Evolutionary conservation across 2,888 invertebrate species (phyloP).

Genomic region (Barypeithes pellucidus): DNA sequence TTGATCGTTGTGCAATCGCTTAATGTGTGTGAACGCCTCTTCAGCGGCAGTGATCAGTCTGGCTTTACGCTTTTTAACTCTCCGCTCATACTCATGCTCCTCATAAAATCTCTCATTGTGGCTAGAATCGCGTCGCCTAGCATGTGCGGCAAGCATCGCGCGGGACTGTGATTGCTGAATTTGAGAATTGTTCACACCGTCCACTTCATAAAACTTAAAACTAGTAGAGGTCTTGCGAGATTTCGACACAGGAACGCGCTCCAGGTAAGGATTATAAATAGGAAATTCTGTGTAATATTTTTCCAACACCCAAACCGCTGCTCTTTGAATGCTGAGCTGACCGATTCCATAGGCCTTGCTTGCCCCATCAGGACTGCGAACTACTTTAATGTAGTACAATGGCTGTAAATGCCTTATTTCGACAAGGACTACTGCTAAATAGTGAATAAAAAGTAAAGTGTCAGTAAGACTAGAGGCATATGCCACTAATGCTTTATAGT

Average conservation of each 20-base stretch:
- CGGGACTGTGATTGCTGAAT: constrained; percentile 81
- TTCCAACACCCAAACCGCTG: constrained; percentile 95
- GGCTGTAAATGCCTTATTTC: constrained; percentile 95
- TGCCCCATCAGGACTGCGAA: constrained; percentile 96
- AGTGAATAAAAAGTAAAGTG: constrained; percentile 95
- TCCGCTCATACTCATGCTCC: constrained; percentile 95
- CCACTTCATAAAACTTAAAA: constrained; percentile 98
- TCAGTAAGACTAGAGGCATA: constrained; percentile 96
- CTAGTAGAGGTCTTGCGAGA: constrained; percentile 85
- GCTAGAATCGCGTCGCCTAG: constrained; percentile 89
- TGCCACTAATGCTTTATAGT: constrained; percentile 91
- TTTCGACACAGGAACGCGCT: constrained; percentile 90
- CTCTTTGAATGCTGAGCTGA: constrained; percentile 93
- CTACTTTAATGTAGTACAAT: constrained; percentile 90
- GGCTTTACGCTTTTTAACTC: constrained; percentile 92
- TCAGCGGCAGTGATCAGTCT: constrained; percentile 94
- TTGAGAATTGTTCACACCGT: constrained; percentile 79
- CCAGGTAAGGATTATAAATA: constrained; percentile 96
- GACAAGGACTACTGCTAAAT: constrained; percentile 92
- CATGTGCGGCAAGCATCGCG: constrained; percentile 82
- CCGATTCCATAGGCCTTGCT: constrained; percentile 91
- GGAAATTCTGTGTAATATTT: constrained; percentile 97
- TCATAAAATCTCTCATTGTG: constrained; percentile 99
- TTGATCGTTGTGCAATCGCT: constrained; percentile 82
- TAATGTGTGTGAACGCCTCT: constrained; percentile 98